These are phyloP conservation scores for Sciurus carolinensis DNA, from an alignment of 2,797 vertebrate species.

Conservation along the genomic window DNA sequence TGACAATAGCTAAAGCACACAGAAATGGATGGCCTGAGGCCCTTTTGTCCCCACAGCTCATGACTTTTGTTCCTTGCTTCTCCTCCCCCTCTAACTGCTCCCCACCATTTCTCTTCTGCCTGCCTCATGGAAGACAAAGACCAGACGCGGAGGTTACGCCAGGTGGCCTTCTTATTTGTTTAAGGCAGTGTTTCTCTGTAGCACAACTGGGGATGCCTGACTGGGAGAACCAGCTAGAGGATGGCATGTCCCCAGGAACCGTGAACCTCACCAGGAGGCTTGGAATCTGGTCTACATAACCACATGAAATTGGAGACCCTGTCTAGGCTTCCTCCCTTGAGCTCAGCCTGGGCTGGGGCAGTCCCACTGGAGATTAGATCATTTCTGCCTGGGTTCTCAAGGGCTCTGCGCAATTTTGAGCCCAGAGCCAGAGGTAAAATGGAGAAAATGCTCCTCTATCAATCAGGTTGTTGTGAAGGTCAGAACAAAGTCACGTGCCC, in stretches of 20 bases:
- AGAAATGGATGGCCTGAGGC: neutral
- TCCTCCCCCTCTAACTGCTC: accelerated
- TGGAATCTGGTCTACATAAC: too few species aligned
- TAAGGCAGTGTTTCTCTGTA: neutral
- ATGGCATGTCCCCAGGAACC: neutral
- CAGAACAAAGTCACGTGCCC: accelerated
- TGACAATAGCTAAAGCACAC: neutral
- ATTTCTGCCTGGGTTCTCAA: too few species aligned
- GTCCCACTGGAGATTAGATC: too few species aligned
- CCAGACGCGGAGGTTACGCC: neutral
- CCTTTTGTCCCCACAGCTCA: neutral
- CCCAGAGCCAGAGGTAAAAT: neutral
- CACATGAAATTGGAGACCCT: too few species aligned
- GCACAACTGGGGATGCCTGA: neutral
- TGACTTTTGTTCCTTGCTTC: neutral
- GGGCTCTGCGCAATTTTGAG: too few species aligned
- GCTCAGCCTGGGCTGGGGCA: too few species aligned
- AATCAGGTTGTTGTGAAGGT: neutral
- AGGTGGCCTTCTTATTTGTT: neutral
- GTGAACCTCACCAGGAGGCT: neutral
- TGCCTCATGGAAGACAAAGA: neutral
- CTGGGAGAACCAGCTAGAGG: neutral
- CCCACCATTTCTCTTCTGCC: neutral
- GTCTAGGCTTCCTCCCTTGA: too few species aligned
- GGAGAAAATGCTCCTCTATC: neutral